phyloP scores from a whole-genome alignment of 2,888 invertebrate genomes.

The Diaprepes abbreviatus region DNA sequence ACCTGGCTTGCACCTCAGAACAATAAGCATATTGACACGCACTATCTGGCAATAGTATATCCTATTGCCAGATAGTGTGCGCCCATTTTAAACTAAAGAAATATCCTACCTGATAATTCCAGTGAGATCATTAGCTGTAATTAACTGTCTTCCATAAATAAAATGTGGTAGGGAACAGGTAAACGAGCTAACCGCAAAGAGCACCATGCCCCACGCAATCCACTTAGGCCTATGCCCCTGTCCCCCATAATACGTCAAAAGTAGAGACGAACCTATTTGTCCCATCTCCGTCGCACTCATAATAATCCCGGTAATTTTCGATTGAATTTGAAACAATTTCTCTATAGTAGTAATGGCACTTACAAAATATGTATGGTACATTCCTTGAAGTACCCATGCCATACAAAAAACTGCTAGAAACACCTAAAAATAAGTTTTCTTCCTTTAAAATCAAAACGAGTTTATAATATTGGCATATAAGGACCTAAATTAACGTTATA shows the following conservation, averaged over 20 bases:
- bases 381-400: slow-evolving; percentile 89
- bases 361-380: slow-evolving; percentile 95
- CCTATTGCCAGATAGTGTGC: no score
- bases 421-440: slow-evolving; percentile 41
- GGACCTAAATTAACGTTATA: no score
- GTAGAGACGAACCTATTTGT: slow-evolving; percentile 89
- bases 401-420: slow-evolving; percentile 91
- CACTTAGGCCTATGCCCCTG: slow-evolving; percentile 93
- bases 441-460: no score
- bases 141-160: slow-evolving; percentile 83
- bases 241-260: slow-evolving; percentile 91
- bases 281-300: slow-evolving; percentile 94
- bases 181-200: slow-evolving; percentile 88
- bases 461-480: no score
- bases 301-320: slow-evolving; percentile 90
- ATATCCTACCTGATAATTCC: slow-evolving; percentile 56
- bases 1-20: no score
- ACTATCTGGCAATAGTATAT: no score
- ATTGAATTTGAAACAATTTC: slow-evolving; percentile 92
- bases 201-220: slow-evolving; percentile 93
- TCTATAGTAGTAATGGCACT: slow-evolving; percentile 94
- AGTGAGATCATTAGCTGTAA: slow-evolving; percentile 70
- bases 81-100: background rate
- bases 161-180: slow-evolving; percentile 91
- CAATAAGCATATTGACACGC: no score